Evolutionary conservation across 1,140 invertebrate species (phyloP).

Genomic region (Lysiphlebus fabarum): DNA sequence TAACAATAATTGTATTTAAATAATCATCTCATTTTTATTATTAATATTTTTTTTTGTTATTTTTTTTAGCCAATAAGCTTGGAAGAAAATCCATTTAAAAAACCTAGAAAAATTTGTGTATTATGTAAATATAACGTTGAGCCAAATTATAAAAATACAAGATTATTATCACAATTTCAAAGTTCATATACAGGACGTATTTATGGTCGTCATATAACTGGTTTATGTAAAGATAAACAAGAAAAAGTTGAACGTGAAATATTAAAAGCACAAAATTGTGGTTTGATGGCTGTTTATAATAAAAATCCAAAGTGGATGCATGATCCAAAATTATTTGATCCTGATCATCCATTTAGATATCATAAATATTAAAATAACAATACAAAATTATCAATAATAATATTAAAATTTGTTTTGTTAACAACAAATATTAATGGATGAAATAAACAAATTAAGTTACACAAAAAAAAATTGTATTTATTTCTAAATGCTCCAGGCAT

Average conservation of each 20-base stretch:
- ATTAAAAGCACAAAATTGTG: slow-evolving; percentile 66
- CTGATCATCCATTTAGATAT: slow-evolving; percentile 73
- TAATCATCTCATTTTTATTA: no score
- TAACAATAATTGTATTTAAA: no score
- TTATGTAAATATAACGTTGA: slow-evolving; percentile 82
- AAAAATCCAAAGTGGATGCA: slow-evolving; percentile 74
- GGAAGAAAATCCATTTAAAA: slow-evolving; percentile 76
- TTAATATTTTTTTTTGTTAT: no score
- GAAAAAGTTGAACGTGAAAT: slow-evolving; percentile 68
- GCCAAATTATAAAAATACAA: slow-evolving; percentile 89
- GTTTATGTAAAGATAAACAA: slow-evolving; percentile 77
- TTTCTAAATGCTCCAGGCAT: no score
- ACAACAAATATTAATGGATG: no score
- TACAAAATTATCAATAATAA: background rate
- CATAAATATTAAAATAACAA: slow-evolving; percentile 66
- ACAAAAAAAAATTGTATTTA: no score
- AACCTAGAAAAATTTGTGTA: slow-evolving; percentile 72
- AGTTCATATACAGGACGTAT: slow-evolving; percentile 88
- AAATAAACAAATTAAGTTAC: background rate
- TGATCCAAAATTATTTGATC: slow-evolving; percentile 85
- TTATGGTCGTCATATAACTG: slow-evolving; percentile 90
- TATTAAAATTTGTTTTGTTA: slow-evolving; percentile 5
- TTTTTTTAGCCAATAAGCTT: slow-evolving; percentile 60
- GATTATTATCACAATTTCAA: slow-evolving; percentile 91
- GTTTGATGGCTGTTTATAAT: slow-evolving; percentile 56